phyloP scores from a whole-genome alignment of 2,888 invertebrate species.

The Acrobasis consociella region DNA sequence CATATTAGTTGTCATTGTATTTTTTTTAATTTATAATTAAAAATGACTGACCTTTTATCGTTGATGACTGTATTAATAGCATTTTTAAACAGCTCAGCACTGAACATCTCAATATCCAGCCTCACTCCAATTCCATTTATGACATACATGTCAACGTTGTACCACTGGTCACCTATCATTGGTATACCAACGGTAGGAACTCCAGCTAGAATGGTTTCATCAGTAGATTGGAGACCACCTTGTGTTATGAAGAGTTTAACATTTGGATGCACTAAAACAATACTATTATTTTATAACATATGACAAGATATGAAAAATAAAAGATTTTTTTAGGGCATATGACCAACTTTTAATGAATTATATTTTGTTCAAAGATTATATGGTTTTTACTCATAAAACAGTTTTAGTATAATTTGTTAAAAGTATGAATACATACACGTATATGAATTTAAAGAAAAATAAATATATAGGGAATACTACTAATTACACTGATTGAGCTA shows the following conservation, averaged over 20 bases:
- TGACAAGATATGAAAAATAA: too few relatives aligned
- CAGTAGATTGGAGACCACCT: slow-evolving; percentile 42
- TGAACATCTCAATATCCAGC: slow-evolving; percentile 30
- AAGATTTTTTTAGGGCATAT: too few relatives aligned
- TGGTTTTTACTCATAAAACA: too few relatives aligned
- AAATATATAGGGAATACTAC: too few relatives aligned
- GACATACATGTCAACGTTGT: slow-evolving; percentile 34
- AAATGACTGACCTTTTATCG: slow-evolving; percentile 32
- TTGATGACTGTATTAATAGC: slow-evolving; percentile 35
- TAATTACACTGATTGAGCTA: too few relatives aligned
- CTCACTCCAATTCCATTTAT: slow-evolving; percentile 27
- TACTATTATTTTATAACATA: not conserved
- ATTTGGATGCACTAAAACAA: slow-evolving; percentile 29
- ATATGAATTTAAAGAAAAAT: too few relatives aligned
- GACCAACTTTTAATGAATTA: too few relatives aligned
- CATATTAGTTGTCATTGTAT: too few relatives aligned
- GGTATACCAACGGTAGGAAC: slow-evolving; percentile 41
- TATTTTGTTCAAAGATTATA: too few relatives aligned
- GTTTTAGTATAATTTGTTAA: too few relatives aligned
- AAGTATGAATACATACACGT: too few relatives aligned
- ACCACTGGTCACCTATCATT: slow-evolving; percentile 38
- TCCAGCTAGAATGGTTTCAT: slow-evolving; percentile 40
- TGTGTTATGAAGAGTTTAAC: slow-evolving; percentile 40
- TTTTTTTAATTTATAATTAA: too few relatives aligned
- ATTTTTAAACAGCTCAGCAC: slow-evolving; percentile 35